Evolutionary conservation across 2,113 vertebrate species (phyloP), one percentile per base, ranked within the genome.

Genomic region (Corvus moneduloides): DNA sequence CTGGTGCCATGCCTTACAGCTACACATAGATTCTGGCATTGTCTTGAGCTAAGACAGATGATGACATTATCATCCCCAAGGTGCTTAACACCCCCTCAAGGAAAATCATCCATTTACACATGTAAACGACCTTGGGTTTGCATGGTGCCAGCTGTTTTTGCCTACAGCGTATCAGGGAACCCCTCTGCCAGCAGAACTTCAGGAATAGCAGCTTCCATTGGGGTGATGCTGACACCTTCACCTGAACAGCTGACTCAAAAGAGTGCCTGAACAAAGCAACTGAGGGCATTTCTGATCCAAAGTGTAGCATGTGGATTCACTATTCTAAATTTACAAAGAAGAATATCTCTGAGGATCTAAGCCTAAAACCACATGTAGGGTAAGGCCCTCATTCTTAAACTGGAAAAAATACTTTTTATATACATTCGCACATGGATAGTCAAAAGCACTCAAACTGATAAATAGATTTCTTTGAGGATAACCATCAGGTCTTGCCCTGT

Each of bases 141-240:
- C 9, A 0, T 52, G 44, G 43, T 28, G 68, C 32, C 55, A 58
- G 67, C 9, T 86, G 7, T 1, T 89, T 81, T 69, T 81, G 32
- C 43, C 28, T 71, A 37, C 11, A 58, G 41, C 0, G 0, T 23
- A 9, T 13, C 5, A 1, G 22, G 20, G 58, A 77, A 71, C 37
- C 2, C 58, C 18, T 54, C n/a, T 78, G n/a, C 30, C 20, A 46
- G 27, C 11, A 86, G 22, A 71, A 75, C 16, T 78, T 17, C 17
- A 33, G 33, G 71, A 30, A 12, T 46, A 28, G 24, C 22, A 48
- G 23, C 61, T 82, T 75, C 18, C 37, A 44, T 5, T 35, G 30
- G 3, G 5, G 3, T 66, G 30, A 41, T 49, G 48, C 37, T 75
- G 49, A 56, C 13, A 68, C 19, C 26, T 84, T 62, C 33, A 73